Base-by-base conservation (phyloP, 2,888 invertebrate genomes). In the Axea sp. region DNA sequence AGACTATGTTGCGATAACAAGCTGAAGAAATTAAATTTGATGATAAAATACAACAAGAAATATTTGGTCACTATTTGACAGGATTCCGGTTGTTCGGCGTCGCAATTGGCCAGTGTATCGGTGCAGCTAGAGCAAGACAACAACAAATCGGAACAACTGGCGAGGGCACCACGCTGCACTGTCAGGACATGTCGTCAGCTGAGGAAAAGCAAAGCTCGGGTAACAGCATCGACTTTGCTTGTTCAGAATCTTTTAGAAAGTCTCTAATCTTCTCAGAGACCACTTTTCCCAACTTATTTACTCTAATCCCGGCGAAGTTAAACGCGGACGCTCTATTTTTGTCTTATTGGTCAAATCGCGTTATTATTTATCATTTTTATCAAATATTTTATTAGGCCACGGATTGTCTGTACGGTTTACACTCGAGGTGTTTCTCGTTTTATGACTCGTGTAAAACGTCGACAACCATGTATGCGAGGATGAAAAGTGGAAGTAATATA, bases 61-160 rank as follows among this genome's bases (percentile, higher is more conserved):
- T 15, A 49, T 60, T 73, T 62, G 53, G 22, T 72, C 28, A 33
- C 8, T 67, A 41, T 73, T 81, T 80, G 77, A 35, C 78, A 85
- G 85, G 83, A 85, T 76, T 81, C 80, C 12, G 83, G 81, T 55
- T 85, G 85, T 76, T 82, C 85, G 47, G 78, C 84, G 4, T 83
- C 85, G 7, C 82, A 84, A 35, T 83, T 86, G 59, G 85, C 85
- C 30, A 84, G 85, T 51, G 85, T 86, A 49, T 84, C 86, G 45
- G 85, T 86, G 35, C 85, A 84, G 47, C 82, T 86, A 37, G 86
- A 86, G 59, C 86, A 86, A 75, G 86, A 86, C 78, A 85, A 83
- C 81, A 86, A 86, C 83, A 86, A 86, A 81, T 86, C 86, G 26
- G 85, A 86, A 62, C 85, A 86, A 79, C 77, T 85, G 64, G 62